Evolutionary conservation across 92 coral and sea anemone genomes (phyloP), one percentile per base, ranked within the genome.

Genomic region (Porites cylindrica): DNA sequence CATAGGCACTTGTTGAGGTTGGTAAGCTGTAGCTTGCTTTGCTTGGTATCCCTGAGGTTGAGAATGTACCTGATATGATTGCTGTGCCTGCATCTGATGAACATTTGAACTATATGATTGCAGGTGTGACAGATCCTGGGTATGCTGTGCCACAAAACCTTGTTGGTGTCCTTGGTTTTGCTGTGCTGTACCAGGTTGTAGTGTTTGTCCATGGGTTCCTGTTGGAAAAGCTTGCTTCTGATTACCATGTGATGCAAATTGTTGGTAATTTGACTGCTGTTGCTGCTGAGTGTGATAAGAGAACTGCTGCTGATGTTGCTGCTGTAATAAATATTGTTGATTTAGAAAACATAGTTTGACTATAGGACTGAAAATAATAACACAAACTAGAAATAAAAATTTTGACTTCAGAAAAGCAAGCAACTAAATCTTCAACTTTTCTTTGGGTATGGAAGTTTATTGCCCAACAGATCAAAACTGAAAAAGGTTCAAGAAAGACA

Each of bases 1-100:
- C 50, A 69, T 9, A 16, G 85, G 88, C 1, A 73, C 82, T 64
- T 91, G 84, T 17, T 90, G 92, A 24, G 85, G 90, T 68, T 87
- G 94, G 82, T 89, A 90, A 29, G 77, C 92, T 19, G 80, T 79
- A 52, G 91, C 84, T 66, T 92, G 97, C 68, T 89, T 88, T 51
- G 85, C 51, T 69, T 89, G 90, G 77, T 91, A 91, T 17, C 82
- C 80, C 79, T 88, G 91, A 21, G 85, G 83, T 50, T 82, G 93
- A 47, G 88, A 65, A 24, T 84, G 88, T 52, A 51, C 64, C 62
- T 75, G 88, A 69, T 84, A 84, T 0, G 75, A 29, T 81, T 84
- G 81, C 51, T 84, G 88, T 24, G 73, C 9, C 1, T 72, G 87
- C 73, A 60, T 10, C 32, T 53, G 82, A 50, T 72, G 79, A 19